Evolutionary conservation across 2,113 vertebrate species (phyloP), one percentile per base, ranked within the genome.

Genomic region (Cynocephalus volans): DNA sequence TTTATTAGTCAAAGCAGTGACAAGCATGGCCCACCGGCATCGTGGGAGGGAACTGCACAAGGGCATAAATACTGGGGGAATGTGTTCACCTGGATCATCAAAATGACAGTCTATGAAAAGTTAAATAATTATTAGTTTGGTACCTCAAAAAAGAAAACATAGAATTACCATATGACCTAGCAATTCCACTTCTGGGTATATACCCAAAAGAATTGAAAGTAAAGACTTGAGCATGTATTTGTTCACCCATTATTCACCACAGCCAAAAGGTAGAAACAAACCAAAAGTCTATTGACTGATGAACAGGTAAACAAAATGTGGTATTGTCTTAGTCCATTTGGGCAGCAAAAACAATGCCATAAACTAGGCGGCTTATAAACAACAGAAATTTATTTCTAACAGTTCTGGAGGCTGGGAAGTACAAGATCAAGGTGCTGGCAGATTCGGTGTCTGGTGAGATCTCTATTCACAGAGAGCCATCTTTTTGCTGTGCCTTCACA

Each of bases 71-170:
- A 17, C 2, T 10, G 70, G 54, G 88, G 50, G 3, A 33, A 33
- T 26, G 17, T 11, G 31, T 62, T 82, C n/a, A 31, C 73, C 36
- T 69, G 65, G 70, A 56, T 82, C 77, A 77, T 82, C 58, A 67
- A 81, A 77, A 88, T 14, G 70, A 91, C 21, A 86, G 83, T 81
- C 36, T n/a, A 28, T 64, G 50, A 24, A 26, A 67, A 80, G 14
- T 92, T 82, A 87, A 70, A 65, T 84, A 88, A 69, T 50, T 79
- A 80, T 76, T 86, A 70, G 50, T 76, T 69, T 84, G 31, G 7
- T 28, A 67, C 3, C 58, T 88, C 58, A 75, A 17, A 62, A 77
- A 82, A 75, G 11, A 62, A 77, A 82, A 45, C 52, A 83, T 7
- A 77, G 45, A 85, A 73, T 73, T 62, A 75, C 31, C 45, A 64